Evolutionary conservation across 2,797 vertebrate species (phyloP), one percentile per base, ranked within the genome.

Genomic region (Cyprinodon diabolis): DNA sequence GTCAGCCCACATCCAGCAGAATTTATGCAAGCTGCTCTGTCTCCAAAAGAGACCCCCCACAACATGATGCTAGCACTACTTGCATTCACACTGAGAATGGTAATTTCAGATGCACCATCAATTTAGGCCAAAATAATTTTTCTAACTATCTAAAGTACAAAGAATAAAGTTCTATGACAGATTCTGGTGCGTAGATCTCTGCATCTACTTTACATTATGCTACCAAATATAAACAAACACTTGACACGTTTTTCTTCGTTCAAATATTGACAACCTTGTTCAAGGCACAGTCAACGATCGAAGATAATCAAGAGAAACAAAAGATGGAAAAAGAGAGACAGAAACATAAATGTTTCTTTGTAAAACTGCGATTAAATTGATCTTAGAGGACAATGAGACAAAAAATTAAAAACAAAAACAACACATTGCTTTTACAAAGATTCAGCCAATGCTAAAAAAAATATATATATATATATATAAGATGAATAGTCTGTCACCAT

Each of bases 401-500:
- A 67, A 54, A 40, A 82, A 30, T 75, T 85, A 76, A 68, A 56
- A 65, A 69, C 54, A 52, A 80, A 87, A 83, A 80, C 37, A 68
- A 74, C 5, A 1, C 56, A 52, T 81, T 66, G 47, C 76, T 81
- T 71, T 52, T 6, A 52, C 51, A 74, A 17, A 21, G 52, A 80
- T 47, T 15, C 23, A 74, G 80, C 85, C 83, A 86, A 87, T 85
- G 66, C 40, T 13, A 68, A 77, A 91, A 84, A 87, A 72, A 86
- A 81, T 69, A 30, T 30, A 30, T 30, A 30, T 30, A 30, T 30
- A 30, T 30, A 30, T 30, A 30, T 30, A 30, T 30, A 30, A 1
- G 30, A 30, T 30, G 25, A 30, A 78, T 60, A 60, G 70, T 83
- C 40, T 77, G 75, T 85, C 74, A 80, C 70, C 72, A 70, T 58